Base-by-base conservation (phyloP, 2,113 vertebrate genomes). In the Brienomyrus brachyistius region DNA sequence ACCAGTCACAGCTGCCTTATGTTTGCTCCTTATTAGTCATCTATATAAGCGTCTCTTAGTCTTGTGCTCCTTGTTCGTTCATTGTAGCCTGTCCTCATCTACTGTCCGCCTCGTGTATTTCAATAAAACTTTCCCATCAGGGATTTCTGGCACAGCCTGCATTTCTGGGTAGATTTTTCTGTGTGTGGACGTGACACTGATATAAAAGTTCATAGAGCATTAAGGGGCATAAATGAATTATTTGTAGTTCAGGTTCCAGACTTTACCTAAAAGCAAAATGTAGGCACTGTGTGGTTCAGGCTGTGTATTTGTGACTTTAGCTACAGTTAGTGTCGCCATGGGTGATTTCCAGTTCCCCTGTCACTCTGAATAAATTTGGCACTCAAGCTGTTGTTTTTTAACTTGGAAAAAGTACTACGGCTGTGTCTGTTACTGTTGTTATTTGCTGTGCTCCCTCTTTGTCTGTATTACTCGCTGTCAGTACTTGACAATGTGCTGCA, bases 401-500 rank as follows among this genome's bases (percentile, higher is more conserved):
- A 19, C 11, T 80, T 40, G n/a, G 62, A 77, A 11, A 77, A 35
- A 15, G 4, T 35, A 77, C 70, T 77, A 35, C 40, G 70, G 70
- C 70, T 77, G 70, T 17, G 70, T 77, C 70, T 77, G 56, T 19
- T 17, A 23, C 54, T 56, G 27, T 74, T 31, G 15, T 35, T 77
- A 19, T 40, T 8, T 27, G 85, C 15, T 54, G 48, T 19, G 10
- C 2, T 51, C 9, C 9, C 27, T 15, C 19, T 31, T 54, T 50
- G 43, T 7, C 8, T 88, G 19, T 74, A 6, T 77, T 77, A 77
- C 31, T 90, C 47, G 19, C 47, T 19, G 47, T 50, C 23, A 15
- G 31, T 83, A 92, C 94, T 95, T 95, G 92, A 94, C 13, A 0
- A 23, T 4, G 66, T 9, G 0, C 8, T 54, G 3, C 92, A 97